Evolutionary conservation across 1,140 invertebrate genomes (phyloP).

Genomic region (Drosophila triauraria): DNA sequence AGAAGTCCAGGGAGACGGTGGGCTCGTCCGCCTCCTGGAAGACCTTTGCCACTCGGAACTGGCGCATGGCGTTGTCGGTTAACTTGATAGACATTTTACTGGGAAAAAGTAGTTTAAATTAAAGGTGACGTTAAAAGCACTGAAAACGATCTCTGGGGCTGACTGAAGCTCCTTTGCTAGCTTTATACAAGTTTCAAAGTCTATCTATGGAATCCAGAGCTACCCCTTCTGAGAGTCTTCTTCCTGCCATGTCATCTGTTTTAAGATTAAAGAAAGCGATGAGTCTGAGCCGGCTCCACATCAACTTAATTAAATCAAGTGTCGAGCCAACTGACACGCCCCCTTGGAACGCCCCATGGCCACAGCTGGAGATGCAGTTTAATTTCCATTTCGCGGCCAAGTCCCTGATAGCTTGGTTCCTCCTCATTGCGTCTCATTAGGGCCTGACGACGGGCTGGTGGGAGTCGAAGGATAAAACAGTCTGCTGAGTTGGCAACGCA

Average conservation of each 20-base stretch:
- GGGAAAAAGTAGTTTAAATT: background rate
- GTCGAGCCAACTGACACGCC: conserved; percentile 35
- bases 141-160: conserved; percentile 7
- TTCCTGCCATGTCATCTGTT: background rate
- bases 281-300: background rate
- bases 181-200: background rate
- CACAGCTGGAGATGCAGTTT: conserved; percentile 56
- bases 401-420: conserved; percentile 35
- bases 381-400: conserved; percentile 70
- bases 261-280: conserved; percentile 1
- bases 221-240: background rate
- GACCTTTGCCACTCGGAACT: conserved; percentile 48
- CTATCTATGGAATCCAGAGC: no score
- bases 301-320: conserved; percentile 73
- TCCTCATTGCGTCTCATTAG: conserved; percentile 69
- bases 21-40: conserved; percentile 23
- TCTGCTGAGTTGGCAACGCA: conserved; percentile 60
- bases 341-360: conserved; percentile 35
- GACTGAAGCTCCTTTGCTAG: background rate
- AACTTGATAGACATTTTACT: conserved; percentile 28
- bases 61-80: conserved; percentile 26
- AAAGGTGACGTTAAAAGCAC: conserved; percentile 19
- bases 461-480: conserved; percentile 39
- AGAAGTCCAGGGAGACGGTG: conserved; percentile 45
- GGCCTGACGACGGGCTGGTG: conserved; percentile 3